Evolutionary conservation across 2,888 invertebrate species (phyloP).

Genomic region (Phlogophora meticulosa): DNA sequence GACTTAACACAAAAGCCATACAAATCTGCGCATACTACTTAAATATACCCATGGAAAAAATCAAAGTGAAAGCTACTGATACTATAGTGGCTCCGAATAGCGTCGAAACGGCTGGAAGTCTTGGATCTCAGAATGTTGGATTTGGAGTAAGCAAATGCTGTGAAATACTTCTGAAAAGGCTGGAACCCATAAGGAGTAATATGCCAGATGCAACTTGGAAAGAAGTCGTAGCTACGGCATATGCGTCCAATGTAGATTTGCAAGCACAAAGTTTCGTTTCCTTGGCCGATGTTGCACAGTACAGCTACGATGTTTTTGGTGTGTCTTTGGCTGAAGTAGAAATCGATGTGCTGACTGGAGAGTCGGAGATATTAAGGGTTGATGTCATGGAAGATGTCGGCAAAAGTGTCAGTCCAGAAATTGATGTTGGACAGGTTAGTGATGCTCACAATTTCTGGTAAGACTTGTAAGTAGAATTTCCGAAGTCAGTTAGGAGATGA

Average conservation of each 20-base stretch:
- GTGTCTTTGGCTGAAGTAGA: slow-evolving; percentile 92
- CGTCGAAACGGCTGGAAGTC: slow-evolving; percentile 92
- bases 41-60: slow-evolving; percentile 91
- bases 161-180: slow-evolving; percentile 81
- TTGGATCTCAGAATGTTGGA: slow-evolving; percentile 92
- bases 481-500: too few species aligned
- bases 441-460: not conserved
- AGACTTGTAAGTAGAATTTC: too few species aligned
- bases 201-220: slow-evolving; percentile 85
- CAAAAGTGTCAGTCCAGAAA: slow-evolving; percentile 91
- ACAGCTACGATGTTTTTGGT: slow-evolving; percentile 86
- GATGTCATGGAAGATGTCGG: slow-evolving; percentile 93
- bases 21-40: slow-evolving; percentile 93
- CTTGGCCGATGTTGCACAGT: slow-evolving; percentile 58
- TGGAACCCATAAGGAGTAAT: slow-evolving; percentile 82
- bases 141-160: slow-evolving; percentile 89
- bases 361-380: slow-evolving; percentile 90
- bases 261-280: slow-evolving; percentile 73
- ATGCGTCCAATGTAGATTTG: slow-evolving; percentile 72
- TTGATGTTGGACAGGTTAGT: slow-evolving; percentile 93
- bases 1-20: slow-evolving; percentile 93
- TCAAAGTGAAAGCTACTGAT: slow-evolving; percentile 92
- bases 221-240: slow-evolving; percentile 86
- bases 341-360: slow-evolving; percentile 93
- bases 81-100: slow-evolving; percentile 92